Conservation (phyloP, 2,797 vertebrate genomes). For the Xyrichtys novacula region DNA sequence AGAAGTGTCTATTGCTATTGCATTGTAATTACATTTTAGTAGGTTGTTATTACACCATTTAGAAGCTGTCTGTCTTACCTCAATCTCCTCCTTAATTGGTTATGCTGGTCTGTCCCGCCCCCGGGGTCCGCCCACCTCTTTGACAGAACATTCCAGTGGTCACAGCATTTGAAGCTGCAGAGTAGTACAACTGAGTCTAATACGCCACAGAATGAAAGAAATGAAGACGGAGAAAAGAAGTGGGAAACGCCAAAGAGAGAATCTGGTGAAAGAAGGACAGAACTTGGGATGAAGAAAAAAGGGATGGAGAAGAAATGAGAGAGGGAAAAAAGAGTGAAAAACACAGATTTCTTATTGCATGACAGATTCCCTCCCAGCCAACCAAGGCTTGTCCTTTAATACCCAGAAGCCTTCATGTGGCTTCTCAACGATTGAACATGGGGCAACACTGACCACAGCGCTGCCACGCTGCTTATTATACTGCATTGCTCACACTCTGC, state of each 20-base stretch:
- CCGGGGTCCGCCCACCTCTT: conserved; percentile 73
- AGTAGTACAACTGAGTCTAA: conserved; percentile 79
- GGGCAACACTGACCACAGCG: conserved; percentile 85
- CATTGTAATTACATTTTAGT: conserved; percentile 85
- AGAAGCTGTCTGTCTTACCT: conserved; percentile 83
- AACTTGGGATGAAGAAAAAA: conserved; percentile 58
- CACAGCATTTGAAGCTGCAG: conserved; percentile 77
- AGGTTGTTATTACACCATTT: conserved; percentile 84
- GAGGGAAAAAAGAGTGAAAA: conserved; percentile 79
- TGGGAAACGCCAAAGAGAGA: conserved; percentile 40
- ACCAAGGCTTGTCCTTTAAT: conserved; percentile 91
- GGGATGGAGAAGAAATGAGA: conserved; percentile 73
- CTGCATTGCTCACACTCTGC: conserved; percentile 77
- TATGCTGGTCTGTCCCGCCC: conserved; percentile 79
- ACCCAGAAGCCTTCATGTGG: conserved; percentile 87
- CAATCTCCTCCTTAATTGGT: conserved; percentile 88
- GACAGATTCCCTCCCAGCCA: conserved; percentile 89
- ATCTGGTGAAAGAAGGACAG: conserved; percentile 63
- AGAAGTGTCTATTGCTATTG: conserved; percentile 84
- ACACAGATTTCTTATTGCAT: conserved; percentile 87
- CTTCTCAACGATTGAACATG: conserved; percentile 86
- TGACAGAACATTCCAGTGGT: conserved; percentile 83
- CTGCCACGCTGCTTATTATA: conserved; percentile 87
- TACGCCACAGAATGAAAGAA: conserved; percentile 79
- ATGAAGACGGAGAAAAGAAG: conserved; percentile 53